Evolutionary conservation across 2,888 invertebrate genomes (phyloP).

Genomic region (Aphodius sticticus): DNA sequence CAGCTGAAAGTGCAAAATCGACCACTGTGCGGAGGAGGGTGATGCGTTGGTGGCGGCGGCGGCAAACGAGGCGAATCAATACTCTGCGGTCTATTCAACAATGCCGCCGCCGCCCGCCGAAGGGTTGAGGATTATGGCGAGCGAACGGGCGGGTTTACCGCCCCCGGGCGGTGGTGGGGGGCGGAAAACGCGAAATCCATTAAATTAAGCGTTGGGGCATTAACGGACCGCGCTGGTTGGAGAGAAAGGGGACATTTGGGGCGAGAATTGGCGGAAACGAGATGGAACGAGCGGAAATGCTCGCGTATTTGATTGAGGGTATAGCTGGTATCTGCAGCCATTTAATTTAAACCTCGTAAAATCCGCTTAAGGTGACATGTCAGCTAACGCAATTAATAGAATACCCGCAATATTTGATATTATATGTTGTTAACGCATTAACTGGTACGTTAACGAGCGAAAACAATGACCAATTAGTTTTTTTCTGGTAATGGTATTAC

Average conservation of each 20-base stretch:
- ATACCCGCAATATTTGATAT: neutral
- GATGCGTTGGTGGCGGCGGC: constrained; percentile 29
- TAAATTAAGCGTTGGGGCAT: constrained; percentile 22
- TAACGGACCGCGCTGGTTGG: constrained; percentile 11
- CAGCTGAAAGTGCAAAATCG: too few species aligned
- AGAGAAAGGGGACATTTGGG: neutral
- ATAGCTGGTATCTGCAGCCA: neutral
- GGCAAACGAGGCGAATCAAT: constrained; percentile 45
- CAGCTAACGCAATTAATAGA: neutral
- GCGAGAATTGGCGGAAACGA: neutral
- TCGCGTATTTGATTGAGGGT: neutral
- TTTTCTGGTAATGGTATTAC: too few species aligned
- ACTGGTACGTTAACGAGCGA: too few species aligned
- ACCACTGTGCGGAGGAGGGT: too few species aligned
- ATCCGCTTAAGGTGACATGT: neutral
- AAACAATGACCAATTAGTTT: too few species aligned
- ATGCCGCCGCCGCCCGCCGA: constrained; percentile 30
- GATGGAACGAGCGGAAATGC: neutral
- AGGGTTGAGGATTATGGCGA: constrained; percentile 13
- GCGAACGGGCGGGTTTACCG: neutral
- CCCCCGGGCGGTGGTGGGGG: constrained; percentile 6
- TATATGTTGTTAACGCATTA: too few species aligned
- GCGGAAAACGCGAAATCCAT: constrained; percentile 25
- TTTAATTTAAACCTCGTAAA: neutral
- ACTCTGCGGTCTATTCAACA: constrained; percentile 46